A percentile compares a stretch with the other conserved stretches of the same genome.
Evolutionary conservation across 1,140 invertebrate genomes (phyloP).

Genomic region (Ceratosolen solmsi): DNA sequence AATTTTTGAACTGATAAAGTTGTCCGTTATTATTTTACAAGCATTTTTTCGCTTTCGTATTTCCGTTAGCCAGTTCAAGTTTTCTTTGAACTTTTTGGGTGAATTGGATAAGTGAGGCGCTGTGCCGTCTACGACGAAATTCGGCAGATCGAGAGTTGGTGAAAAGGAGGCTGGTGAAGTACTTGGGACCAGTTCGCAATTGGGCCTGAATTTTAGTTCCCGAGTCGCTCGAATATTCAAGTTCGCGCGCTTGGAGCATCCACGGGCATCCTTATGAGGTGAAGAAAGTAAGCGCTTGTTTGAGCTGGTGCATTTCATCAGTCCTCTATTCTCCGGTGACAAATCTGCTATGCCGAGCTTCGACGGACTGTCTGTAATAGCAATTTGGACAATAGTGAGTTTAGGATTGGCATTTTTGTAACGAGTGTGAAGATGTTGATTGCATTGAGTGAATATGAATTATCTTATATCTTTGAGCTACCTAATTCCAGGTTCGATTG

Average conservation of each 20-base stretch:
- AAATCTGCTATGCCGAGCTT: not conserved
- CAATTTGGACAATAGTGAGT: not conserved
- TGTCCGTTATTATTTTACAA: not conserved
- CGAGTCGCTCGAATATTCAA: slow-evolving; percentile 66
- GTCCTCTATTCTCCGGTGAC: not conserved
- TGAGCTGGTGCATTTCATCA: not conserved
- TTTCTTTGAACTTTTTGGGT: slow-evolving; percentile 77
- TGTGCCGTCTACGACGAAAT: slow-evolving; percentile 83
- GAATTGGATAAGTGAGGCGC: slow-evolving; percentile 84
- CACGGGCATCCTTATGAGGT: slow-evolving; percentile 65
- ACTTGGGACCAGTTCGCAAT: not conserved
- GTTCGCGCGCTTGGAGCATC: slow-evolving; percentile 65
- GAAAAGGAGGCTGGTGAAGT: slow-evolving; percentile 68
- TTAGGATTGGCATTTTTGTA: too few relatives aligned
- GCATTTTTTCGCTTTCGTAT: slow-evolving; percentile 75
- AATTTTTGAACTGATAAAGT: not conserved
- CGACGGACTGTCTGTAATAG: not conserved
- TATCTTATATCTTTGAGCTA: slow-evolving; percentile 1
- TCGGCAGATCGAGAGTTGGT: slow-evolving; percentile 83
- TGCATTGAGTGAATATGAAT: too few relatives aligned
- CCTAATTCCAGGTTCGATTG: not conserved
- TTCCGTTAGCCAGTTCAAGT: slow-evolving; percentile 82
- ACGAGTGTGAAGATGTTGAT: too few relatives aligned
- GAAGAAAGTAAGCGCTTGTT: slow-evolving; percentile 64
- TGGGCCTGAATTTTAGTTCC: slow-evolving; percentile 65